Base-by-base conservation (phyloP, 2,888 invertebrate species). In the Pantelozetes paolii region DNA sequence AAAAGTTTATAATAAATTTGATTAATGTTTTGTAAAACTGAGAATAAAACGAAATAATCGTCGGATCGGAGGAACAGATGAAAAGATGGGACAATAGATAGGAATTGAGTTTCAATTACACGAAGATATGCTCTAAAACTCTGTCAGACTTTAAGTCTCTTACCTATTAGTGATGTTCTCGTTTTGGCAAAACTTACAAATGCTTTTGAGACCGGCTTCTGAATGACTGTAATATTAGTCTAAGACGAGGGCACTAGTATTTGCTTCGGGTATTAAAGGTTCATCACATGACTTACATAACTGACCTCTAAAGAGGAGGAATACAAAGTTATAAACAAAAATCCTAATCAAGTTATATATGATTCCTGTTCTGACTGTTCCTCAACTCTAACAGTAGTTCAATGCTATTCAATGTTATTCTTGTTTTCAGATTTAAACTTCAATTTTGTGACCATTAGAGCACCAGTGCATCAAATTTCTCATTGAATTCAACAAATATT, bases 211-310 rank as follows among this genome's bases (percentile, higher is more conserved):
- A 67, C 67, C 67, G 67, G 67, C 67, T 67, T 67, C 40, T 62
- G 15, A n/a, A 62, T 62, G 18, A 42, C 13, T 13, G 5, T 59
- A 5, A 36, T 30, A 36, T 9, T 59, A 18, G 36, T 32, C 6
- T 11, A 42, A 67, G 67, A 67, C 67, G 67, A 67, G 67, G 67
- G 40, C 67, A 67, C 67, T 67, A 67, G 62, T 67, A 67, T 67
- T 40, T 42, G 67, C 67, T 67, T 67, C 67, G 67, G 64, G 67
- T 67, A 67, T 67, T 36, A 42, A 67, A 67, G 67, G 67, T 67
- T 67, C 67, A 67, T 36, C 67, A 67, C 67, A 67, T 67, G 67
- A 67, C 67, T 67, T 67, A 67, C 67, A 67, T 67, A 67, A 67
- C 67, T 67, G 67, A 67, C 67, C 67, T 67, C 32, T 67, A 67